phyloP scores from a whole-genome alignment of 2,888 invertebrate species.

The Drosophila quinaria region DNA sequence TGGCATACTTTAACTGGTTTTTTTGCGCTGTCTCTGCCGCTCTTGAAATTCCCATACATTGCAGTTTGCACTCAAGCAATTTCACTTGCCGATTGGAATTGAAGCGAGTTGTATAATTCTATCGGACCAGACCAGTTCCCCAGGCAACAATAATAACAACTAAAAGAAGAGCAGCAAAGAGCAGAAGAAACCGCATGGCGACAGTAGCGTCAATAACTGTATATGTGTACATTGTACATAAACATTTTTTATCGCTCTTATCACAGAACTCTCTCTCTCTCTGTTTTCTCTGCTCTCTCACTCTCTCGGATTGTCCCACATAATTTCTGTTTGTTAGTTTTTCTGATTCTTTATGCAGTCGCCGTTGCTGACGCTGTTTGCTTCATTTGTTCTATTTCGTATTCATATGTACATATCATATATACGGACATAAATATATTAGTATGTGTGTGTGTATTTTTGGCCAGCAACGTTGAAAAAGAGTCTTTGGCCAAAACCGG shows the following conservation, averaged over 20 bases:
- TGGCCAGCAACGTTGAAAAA: slow-evolving; percentile 67
- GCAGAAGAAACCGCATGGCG: slow-evolving; percentile 43
- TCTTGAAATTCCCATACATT: slow-evolving; percentile 63
- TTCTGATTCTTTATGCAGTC: slow-evolving; percentile 66
- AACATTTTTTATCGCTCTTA: slow-evolving; percentile 58
- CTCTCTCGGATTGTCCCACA: slow-evolving; percentile 69
- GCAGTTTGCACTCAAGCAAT: slow-evolving; percentile 61
- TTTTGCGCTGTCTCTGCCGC: slow-evolving; percentile 11
- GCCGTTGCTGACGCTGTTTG: slow-evolving; percentile 32
- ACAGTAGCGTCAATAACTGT: slow-evolving; percentile 64
- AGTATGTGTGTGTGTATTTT: slow-evolving; percentile 56
- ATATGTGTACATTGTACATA: slow-evolving; percentile 35
- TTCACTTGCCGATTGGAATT: slow-evolving; percentile 63
- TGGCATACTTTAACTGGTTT: slow-evolving; percentile 69
- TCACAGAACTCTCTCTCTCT: slow-evolving; percentile 24
- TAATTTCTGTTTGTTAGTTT: slow-evolving; percentile 81
- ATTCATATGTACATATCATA: background rate
- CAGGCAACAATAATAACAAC: background rate
- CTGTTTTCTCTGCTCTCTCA: slow-evolving; percentile 3
- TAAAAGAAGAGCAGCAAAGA: background rate
- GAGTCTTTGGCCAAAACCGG: slow-evolving; percentile 69
- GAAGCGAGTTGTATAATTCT: slow-evolving; percentile 63
- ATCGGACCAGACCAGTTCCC: slow-evolving; percentile 10
- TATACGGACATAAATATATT: background rate
- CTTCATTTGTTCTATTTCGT: slow-evolving; percentile 60